Evolutionary conservation across 37 sponge, comb jelly and placozoan genomes (phyloP), one percentile per base, ranked within the genome.

Genomic region (Cladorhizidae sp.): DNA sequence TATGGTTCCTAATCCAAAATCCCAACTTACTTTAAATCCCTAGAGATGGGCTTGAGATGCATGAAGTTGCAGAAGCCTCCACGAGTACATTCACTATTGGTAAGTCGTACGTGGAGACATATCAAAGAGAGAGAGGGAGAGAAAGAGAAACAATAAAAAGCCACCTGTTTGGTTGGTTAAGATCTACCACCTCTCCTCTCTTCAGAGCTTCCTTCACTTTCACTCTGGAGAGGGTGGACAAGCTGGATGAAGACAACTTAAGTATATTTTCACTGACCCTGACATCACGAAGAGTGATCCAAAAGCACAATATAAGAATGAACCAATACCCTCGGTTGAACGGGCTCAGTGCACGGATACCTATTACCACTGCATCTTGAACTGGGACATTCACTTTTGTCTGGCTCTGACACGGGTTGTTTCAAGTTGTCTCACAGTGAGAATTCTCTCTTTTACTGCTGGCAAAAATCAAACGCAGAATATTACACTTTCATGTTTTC

Each of bases 11-110:
- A 63, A n/a, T n/a, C 29, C 12, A 9, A 26, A 25, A 18, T 8
- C 23, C 18, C 37, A 3, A 67, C 88, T 92, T 68, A 90, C 89
- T 92, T 82, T 12, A 98, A 86, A 26, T 95, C 93, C 77, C 83
- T 86, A n/a, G 96, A 92, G 49, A 98, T 92, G 0, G 96, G 96
- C 84, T 98, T 98, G 55, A 96, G 79, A 55, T 98, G 99, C 99
- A 98, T 98, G 86, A 98, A 98, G 74, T 98, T 98, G 71, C 99
- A 98, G 84, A 96, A 98, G 0, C 99, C 99, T 73, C 97, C 97
- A 1, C 97, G 91, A 22, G 97, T 96, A 62, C 97, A 96, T 65
- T 96, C 97, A 23, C 92, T 91, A 56, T 59, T 59, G 61, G 61
- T 59, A 26, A 26, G 61, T 18, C n/a, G n/a, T 59, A 59, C n/a